phyloP scores from a whole-genome alignment of 2,888 invertebrate genomes.

The Drosophila anomalata region DNA sequence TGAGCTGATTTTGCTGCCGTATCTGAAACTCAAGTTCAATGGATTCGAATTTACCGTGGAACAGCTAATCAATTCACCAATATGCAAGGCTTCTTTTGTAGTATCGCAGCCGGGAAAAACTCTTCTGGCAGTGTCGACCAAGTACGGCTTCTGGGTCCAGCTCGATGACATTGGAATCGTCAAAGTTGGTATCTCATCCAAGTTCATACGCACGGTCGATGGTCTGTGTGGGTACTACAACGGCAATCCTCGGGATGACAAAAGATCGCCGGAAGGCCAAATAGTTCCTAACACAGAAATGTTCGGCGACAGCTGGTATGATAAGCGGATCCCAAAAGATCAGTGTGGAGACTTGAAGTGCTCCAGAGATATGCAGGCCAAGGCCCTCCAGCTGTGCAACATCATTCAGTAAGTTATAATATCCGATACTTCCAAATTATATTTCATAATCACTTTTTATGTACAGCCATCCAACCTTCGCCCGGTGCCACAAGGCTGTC shows the following conservation, averaged over 20 bases:
- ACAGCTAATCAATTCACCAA: conserved; percentile 82
- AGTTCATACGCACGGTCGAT: conserved; percentile 87
- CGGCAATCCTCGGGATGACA: conserved; percentile 88
- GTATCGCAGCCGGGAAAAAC: conserved; percentile 89
- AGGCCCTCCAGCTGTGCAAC: conserved; percentile 89
- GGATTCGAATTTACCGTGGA: conserved; percentile 85
- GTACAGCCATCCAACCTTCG: conserved; percentile 87
- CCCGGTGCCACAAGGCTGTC: conserved; percentile 87
- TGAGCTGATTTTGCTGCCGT: conserved; percentile 84
- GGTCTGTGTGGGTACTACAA: conserved; percentile 93
- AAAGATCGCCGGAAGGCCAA: conserved; percentile 88
- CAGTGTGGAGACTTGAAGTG: conserved; percentile 87
- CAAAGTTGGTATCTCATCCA: conserved; percentile 89
- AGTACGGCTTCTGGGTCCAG: conserved; percentile 90
- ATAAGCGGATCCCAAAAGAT: conserved; percentile 81
- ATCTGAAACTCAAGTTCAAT: conserved; percentile 88
- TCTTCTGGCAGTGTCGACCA: conserved; percentile 88
- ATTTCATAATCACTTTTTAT: neutral
- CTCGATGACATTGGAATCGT: conserved; percentile 88
- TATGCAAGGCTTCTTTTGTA: conserved; percentile 85
- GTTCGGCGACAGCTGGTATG: conserved; percentile 91
- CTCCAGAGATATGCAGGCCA: conserved; percentile 86
- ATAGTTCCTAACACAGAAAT: conserved; percentile 87
- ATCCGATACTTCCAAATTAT: too few relatives aligned
- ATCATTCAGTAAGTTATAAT: conserved; percentile 86